Base-by-base conservation (phyloP, 2,888 invertebrate genomes). In the Ophraella communa region DNA sequence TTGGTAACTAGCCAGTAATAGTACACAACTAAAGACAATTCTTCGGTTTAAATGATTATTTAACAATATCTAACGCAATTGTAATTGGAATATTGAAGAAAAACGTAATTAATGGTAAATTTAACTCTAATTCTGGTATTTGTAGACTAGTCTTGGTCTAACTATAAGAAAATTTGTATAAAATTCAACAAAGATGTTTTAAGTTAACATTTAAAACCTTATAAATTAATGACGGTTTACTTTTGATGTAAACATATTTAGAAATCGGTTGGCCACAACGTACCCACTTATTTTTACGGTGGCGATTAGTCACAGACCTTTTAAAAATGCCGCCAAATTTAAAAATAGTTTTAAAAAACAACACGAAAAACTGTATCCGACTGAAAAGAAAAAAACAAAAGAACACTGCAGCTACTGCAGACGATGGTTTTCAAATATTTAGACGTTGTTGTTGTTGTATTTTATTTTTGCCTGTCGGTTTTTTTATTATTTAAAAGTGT, bases 1-100 rank as follows among this genome's bases (percentile, higher is more conserved):
- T 72, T 72, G 72, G 69, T 65, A 68, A 63, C 59, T 66, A 68
- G 73, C 71, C 71, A 72, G 42, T 49, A n/a, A n/a, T n/a, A 27
- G 65, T 64, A 66, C 65, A 61, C 59, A 53, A 63, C 21, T 49
- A 64, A 53, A 53, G 70, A 74, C 72, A 73, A 72, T 72, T 69
- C 70, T 67, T 59, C 49, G 45, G 60, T 67, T 63, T 61, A 62
- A 58, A 57, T 24, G 33, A 55, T 33, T 49, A 49, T 51, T 60
- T 24, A 54, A 24, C 45, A 45, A 45, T 45, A 45, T 30, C 24
- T 20, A 14, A 14, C 4, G 44, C 8, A 30, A 11, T 30, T 30
- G 7, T 3, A 4, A 1, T n/a, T 7, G 27, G 3, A 30, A 30
- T 10, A 30, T 30, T 30, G 4, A 11, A 30, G 27, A 10, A 10